phyloP scores from a whole-genome alignment of 2,888 invertebrate genomes.

The Eledona agricola region DNA sequence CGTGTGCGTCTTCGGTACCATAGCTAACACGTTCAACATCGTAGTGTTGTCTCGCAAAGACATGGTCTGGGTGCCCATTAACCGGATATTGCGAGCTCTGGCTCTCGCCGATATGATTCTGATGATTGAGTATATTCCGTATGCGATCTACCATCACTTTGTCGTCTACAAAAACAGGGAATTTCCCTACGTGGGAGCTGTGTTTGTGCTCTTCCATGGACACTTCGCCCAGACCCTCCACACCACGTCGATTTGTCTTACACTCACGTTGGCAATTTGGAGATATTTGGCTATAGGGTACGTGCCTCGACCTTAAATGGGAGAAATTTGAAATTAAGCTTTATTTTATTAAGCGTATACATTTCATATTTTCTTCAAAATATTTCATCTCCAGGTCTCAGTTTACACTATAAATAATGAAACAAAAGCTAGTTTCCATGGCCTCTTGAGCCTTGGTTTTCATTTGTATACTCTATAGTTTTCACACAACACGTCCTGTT shows the following conservation, averaged over 20 bases:
- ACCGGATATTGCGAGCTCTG: slow-evolving; percentile 83
- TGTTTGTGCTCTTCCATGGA: slow-evolving; percentile 80
- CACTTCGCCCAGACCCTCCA: slow-evolving; percentile 84
- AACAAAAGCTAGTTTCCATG: no score
- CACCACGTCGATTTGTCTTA: slow-evolving; percentile 84
- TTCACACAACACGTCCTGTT: no score
- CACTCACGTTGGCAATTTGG: slow-evolving; percentile 84
- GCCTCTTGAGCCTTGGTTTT: no score
- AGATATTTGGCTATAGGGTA: slow-evolving; percentile 85
- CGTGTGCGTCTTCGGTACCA: slow-evolving; percentile 86
- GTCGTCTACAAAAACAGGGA: slow-evolving; percentile 70
- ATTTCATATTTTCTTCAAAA: no score
- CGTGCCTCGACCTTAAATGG: slow-evolving; percentile 55
- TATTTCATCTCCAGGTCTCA: no score
- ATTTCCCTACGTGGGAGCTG: slow-evolving; percentile 77
- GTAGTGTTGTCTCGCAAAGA: slow-evolving; percentile 85
- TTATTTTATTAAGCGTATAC: no score
- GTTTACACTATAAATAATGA: no score
- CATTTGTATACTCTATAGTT: no score
- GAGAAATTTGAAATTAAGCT: no score
- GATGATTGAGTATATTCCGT: slow-evolving; percentile 87
- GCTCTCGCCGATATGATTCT: slow-evolving; percentile 91
- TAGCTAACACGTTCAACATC: slow-evolving; percentile 87
- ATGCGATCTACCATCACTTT: slow-evolving; percentile 72
- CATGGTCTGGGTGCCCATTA: slow-evolving; percentile 84